phyloP scores from a whole-genome alignment of 2,113 vertebrate genomes.

The Ceratotherium simum region DNA sequence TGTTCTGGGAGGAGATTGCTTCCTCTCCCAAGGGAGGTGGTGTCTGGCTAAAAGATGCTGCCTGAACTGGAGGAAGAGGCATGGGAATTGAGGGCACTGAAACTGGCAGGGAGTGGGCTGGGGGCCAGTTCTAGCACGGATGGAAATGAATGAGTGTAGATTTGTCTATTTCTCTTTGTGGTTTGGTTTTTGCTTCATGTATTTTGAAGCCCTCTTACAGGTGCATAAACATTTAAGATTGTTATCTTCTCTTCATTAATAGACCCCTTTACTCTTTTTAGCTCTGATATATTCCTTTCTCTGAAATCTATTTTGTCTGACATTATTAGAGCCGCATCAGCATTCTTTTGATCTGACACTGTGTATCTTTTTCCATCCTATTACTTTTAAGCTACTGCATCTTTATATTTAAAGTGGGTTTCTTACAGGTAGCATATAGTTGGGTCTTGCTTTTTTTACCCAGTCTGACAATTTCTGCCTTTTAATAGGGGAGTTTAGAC shows the following conservation, averaged over 20 bases:
- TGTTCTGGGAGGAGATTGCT: neutral
- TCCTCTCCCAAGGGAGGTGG: neutral
- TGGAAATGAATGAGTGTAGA: neutral
- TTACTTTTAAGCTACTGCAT: neutral
- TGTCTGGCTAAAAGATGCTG: neutral
- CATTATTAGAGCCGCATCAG: neutral
- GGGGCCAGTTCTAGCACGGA: no score
- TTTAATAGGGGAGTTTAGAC: neutral
- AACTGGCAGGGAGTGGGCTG: neutral
- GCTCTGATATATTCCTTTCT: neutral
- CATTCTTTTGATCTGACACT: neutral
- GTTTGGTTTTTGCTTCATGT: neutral
- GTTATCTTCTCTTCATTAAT: neutral
- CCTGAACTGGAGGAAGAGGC: neutral
- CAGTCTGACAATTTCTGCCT: neutral
- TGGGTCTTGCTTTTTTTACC: neutral
- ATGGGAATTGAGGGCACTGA: no score
- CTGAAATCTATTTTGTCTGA: neutral
- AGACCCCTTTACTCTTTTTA: neutral
- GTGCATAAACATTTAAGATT: neutral
- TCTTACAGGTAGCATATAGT: no score
- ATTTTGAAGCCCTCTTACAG: neutral
- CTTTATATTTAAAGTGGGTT: neutral
- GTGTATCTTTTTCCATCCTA: neutral
- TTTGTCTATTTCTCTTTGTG: neutral